phyloP scores from a whole-genome alignment of 2,888 invertebrate species.

The Mellilla xanthometata region DNA sequence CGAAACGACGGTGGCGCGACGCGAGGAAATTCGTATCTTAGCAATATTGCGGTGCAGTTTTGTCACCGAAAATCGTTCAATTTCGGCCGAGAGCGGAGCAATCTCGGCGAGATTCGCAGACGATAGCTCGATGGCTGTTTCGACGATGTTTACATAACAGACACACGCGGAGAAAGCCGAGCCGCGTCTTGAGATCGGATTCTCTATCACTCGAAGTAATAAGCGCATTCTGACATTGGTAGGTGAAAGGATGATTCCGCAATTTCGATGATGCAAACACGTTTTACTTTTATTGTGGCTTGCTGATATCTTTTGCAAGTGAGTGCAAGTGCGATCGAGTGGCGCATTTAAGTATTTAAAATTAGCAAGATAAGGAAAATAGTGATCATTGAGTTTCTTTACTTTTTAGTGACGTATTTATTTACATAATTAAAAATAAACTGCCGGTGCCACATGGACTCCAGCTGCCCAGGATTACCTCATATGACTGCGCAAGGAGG shows the following conservation, averaged over 20 bases:
- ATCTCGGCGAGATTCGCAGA: slow-evolving; percentile 41
- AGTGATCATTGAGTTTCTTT: too few species aligned
- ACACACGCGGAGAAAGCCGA: slow-evolving; percentile 47
- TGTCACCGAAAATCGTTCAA: slow-evolving; percentile 27
- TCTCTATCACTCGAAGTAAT: slow-evolving; percentile 42
- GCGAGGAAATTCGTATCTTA: slow-evolving; percentile 12
- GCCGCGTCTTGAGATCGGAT: slow-evolving; percentile 40
- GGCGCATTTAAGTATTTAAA: too few species aligned
- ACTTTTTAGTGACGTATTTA: too few species aligned
- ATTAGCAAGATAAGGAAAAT: too few species aligned
- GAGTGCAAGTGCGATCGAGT: too few species aligned
- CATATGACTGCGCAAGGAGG: too few species aligned
- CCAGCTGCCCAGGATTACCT: too few species aligned
- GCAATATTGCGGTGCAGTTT: slow-evolving; percentile 24
- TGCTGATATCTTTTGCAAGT: too few species aligned
- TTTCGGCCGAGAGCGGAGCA: slow-evolving; percentile 29
- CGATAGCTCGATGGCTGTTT: slow-evolving; percentile 43
- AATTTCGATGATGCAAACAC: slow-evolving; percentile 18
- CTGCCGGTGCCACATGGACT: too few species aligned
- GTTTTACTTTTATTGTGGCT: slow-evolving; percentile 17
- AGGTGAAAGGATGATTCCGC: slow-evolving; percentile 31
- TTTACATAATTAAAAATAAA: too few species aligned
- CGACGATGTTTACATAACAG: slow-evolving; percentile 48
- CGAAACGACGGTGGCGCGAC: neutral
- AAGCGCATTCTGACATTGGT: slow-evolving; percentile 38